Evolutionary conservation across 2,888 invertebrate species (phyloP).

Genomic region (Auanema freiburgensis): DNA sequence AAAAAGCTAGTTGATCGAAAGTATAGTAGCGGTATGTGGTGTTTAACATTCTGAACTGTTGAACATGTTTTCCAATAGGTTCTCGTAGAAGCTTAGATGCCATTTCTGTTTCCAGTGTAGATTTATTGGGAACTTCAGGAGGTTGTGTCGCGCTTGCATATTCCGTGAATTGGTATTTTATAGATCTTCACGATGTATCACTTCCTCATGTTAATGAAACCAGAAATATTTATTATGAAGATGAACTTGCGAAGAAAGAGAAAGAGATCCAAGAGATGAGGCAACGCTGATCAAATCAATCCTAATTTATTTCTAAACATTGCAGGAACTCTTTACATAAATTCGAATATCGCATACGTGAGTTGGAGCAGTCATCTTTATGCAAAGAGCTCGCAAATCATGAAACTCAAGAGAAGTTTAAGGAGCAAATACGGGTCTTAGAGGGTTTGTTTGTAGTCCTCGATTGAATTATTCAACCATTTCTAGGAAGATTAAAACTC

Average conservation of each 20-base stretch:
- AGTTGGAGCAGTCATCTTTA: slow-evolving; percentile 67
- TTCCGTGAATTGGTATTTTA: background rate
- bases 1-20: slow-evolving; percentile 23
- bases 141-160: background rate
- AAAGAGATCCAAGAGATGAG: slow-evolving; percentile 66
- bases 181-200: slow-evolving; percentile 16
- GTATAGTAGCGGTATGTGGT: slow-evolving; percentile 22
- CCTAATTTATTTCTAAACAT: slow-evolving; percentile 3
- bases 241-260: slow-evolving; percentile 80
- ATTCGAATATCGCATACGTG: slow-evolving; percentile 69
- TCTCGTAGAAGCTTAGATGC: slow-evolving; percentile 18
- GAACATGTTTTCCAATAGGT: slow-evolving; percentile 11
- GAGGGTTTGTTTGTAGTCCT: slow-evolving; percentile 56
- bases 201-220: slow-evolving; percentile 36
- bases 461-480: background rate
- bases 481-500: slow-evolving; percentile 44
- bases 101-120: slow-evolving; percentile 17
- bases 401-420: slow-evolving; percentile 71
- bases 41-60: background rate
- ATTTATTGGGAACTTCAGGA: slow-evolving; percentile 5
- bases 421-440: slow-evolving; percentile 66
- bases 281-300: slow-evolving; percentile 19
- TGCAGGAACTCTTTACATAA: slow-evolving; percentile 76
- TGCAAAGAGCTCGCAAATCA: slow-evolving; percentile 67
- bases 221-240: slow-evolving; percentile 52